These are phyloP conservation scores for Ormyrus pomaceus DNA, from an alignment of 2,888 invertebrate species.

Conservation along the genomic window DNA sequence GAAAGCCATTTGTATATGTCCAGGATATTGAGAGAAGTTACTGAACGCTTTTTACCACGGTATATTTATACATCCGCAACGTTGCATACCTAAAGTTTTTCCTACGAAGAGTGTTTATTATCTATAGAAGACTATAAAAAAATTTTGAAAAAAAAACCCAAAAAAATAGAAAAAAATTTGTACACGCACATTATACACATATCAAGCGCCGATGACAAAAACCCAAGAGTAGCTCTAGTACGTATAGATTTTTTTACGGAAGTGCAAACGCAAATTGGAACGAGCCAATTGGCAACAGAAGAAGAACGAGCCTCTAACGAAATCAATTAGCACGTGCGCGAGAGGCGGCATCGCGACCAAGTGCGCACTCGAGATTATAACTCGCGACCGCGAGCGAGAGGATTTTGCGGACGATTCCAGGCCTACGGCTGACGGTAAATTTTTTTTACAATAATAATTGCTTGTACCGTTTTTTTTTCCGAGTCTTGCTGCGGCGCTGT, in stretches of 20 bases:
- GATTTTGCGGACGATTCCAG: neutral
- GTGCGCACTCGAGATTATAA: neutral
- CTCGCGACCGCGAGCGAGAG: neutral
- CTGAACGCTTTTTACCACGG: neutral
- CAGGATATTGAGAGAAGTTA: neutral
- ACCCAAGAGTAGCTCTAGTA: neutral
- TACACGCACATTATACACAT: neutral
- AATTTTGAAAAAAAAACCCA: neutral
- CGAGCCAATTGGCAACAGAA: constrained; percentile 7
- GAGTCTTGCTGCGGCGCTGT: constrained; percentile 11
- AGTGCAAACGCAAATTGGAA: constrained; percentile 22
- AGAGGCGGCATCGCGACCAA: no score
- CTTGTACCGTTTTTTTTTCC: neutral
- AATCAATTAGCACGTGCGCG: constrained; percentile 37
- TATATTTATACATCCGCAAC: neutral
- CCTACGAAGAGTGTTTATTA: neutral
- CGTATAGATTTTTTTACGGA: constrained; percentile 29
- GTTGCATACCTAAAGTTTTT: neutral
- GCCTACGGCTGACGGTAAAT: neutral
- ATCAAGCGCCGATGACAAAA: neutral
- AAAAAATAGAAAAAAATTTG: no score
- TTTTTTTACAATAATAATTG: no score
- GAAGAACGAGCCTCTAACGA: constrained; percentile 31
- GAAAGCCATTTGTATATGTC: neutral
- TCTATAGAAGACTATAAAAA: neutral